Base-by-base conservation (phyloP, 2,113 vertebrate species). In the Alligator mississippiensis region DNA sequence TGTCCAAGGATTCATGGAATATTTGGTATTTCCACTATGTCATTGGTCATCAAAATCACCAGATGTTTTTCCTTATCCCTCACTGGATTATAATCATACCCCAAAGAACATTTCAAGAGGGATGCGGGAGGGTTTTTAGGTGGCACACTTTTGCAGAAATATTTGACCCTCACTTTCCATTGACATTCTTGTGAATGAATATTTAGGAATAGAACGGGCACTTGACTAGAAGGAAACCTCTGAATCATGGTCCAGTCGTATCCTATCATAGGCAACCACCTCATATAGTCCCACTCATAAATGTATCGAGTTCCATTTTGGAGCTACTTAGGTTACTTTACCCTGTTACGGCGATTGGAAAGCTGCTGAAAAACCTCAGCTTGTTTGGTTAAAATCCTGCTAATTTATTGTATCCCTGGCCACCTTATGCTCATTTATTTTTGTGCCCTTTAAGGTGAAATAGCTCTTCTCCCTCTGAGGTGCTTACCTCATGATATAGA, bases 401-500 rank as follows among this genome's bases (percentile, higher is more conserved):
- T 72, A 1, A 3, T 79, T 91, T 58, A 70, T 21, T 19, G 2
- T 21, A 18, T 7, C 81, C 76, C n/a, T 59, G 92, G 76, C 54
- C 47, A 57, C 27, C 77, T 78, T 47, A 17, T 57, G 11, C n/a
- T 87, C 70, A 60, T 4, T 6, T 4, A 47, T 57, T 82, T 59
- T 77, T 85, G 38, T 38, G 54, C 63, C 19, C 47, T 13, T 87
- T 85, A 24, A 10, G 21, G 30, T 85, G 80, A 90, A 93, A 80
- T 92, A 27, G 55, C 12, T 80, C 77, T 27, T 87, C 90, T 85
- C 27, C 87, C n/a, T 92, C 63, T 60, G n/a, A 79, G 47, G 4
- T 12, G 30, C 62, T 92, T 90, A 57, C 2, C 90, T 12, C 18
- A 5, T 19, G 34, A 3, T 87, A 80, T 81, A 76, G 21, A 87